Base-by-base conservation (phyloP, 2,888 invertebrate genomes). In the Phymatocera aterrima region DNA sequence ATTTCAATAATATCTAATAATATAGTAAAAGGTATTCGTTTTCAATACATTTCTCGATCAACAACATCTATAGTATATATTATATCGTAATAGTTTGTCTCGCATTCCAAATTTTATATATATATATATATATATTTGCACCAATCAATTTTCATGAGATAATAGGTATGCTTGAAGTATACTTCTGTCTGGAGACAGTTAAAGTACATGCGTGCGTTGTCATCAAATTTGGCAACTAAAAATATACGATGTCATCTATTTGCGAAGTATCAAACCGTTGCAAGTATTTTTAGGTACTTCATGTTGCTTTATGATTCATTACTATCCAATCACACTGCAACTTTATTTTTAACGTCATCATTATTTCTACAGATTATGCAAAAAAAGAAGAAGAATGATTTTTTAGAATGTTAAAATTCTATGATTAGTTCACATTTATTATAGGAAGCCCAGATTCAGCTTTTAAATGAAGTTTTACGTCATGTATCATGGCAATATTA, bases 11-110 rank as follows among this genome's bases (percentile, higher is more conserved):
- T 40, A 57, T 37, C 60, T 75, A 57, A 75, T 75, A 54, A 75
- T 60, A 75, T 74, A 40, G 1, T 3, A 74, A 57, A 75, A 75
- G 57, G 40, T 75, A 75, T 75, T 51, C 48, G 34, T 31, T 72
- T 75, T 57, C 57, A 75, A 75, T 43, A 57, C 54, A n/a, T 75
- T 21, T 57, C 60, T 75, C 61, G 37, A 64, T 64, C 40, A 75
- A 75, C 75, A 75, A 75, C 75, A 75, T 75, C 31, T 72, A 72
- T 48, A 51, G 34, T 31, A 72, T 61, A 34, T 61, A 68, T 68
- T 43, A 68, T 68, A 46, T 68, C 37, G 61, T 64, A 64, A 64
- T 64, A 64, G 24, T 46, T 21, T 46, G 24, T 68, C 40, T 68
- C 28, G 46, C 24, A 43, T 43, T 12, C 46, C 40, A 43, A 68